These are phyloP conservation scores for Xestia rhomboidea DNA, from an alignment of 2,888 invertebrate species.

Conservation along the genomic window DNA sequence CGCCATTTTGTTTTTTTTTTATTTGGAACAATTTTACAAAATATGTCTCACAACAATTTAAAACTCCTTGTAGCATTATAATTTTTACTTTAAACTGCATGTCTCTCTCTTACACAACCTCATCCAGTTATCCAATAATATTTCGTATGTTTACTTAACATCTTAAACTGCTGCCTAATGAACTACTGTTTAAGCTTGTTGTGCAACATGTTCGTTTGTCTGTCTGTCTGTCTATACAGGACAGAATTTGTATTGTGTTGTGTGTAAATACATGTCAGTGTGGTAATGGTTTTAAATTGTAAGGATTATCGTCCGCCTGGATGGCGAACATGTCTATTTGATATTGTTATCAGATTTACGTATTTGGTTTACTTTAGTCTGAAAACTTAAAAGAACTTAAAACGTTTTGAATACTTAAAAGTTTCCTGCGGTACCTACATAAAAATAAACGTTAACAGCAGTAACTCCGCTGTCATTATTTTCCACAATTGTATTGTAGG, in stretches of 20 bases:
- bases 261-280: slow-evolving; percentile 29
- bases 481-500: too few species aligned
- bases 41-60: neutral
- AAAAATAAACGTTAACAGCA: neutral
- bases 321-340: neutral
- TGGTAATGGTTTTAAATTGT: slow-evolving; percentile 29
- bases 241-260: slow-evolving; percentile 33
- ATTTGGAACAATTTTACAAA: neutral
- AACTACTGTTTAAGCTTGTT: slow-evolving; percentile 83
- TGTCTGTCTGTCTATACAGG: slow-evolving; percentile 44
- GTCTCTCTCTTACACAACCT: slow-evolving; percentile 69
- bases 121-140: slow-evolving; percentile 88
- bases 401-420: neutral
- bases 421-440: too few species aligned
- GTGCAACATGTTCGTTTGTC: slow-evolving; percentile 79
- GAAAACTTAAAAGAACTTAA: too few species aligned
- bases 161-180: slow-evolving; percentile 89
- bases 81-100: slow-evolving; percentile 11
- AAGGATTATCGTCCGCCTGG: neutral
- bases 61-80: neutral
- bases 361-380: neutral
- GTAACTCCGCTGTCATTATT: neutral
- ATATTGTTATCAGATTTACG: neutral
- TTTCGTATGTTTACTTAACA: slow-evolving; percentile 89
- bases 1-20: neutral